Base-by-base conservation (phyloP, 2,113 vertebrate genomes). In the Pelodiscus sinensis region DNA sequence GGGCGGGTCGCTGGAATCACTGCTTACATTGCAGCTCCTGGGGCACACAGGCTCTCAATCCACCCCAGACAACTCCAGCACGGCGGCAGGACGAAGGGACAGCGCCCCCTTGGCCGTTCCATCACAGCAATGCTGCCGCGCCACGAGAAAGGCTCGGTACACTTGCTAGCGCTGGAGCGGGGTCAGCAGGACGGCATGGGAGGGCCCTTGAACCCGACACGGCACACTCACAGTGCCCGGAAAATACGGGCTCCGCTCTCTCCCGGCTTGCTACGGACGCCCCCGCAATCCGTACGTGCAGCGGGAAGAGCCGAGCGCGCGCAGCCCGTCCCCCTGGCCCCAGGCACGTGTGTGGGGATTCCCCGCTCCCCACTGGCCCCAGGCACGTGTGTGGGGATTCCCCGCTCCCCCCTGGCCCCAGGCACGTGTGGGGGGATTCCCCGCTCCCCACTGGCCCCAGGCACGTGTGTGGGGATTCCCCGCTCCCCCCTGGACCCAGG, bases 211-310 rank as follows among this genome's bases (percentile, higher is more conserved):
- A 1, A 29, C 88, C 13, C 2, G 38, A 10, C 31, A 22, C 29
- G 14, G 57, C 3, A 1, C 12, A 6, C 2, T 3, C 60, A 15
- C 15, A 0, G 0, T 0, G 22, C 29, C 35, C 4, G 3, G 35
- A 52, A 4, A 5, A 5, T 11, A 10, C 11, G 22, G 5, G 31
- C 8, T 16, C 9, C n/a, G 5, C 51, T 0, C 2, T 2, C 0
- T 6, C 75, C 35, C 0, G 0, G 11, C 21, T 9, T 86, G 56
- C 52, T 50, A 68, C 31, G 51, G 50, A 90, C 82, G 84, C 18
- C 62, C 35, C 65, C 65, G 35, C n/a, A 19, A 35, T 71, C 8
- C 35, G 65, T 71, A 11, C 16, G 16, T n/a, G n/a, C 31, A 68
- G 62, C 2, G 87, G 29, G 21, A 54, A 73, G 38, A 24, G 50